Evolutionary conservation across 2,113 vertebrate species (phyloP).

Genomic region (Chascanopsetta lugubris): DNA sequence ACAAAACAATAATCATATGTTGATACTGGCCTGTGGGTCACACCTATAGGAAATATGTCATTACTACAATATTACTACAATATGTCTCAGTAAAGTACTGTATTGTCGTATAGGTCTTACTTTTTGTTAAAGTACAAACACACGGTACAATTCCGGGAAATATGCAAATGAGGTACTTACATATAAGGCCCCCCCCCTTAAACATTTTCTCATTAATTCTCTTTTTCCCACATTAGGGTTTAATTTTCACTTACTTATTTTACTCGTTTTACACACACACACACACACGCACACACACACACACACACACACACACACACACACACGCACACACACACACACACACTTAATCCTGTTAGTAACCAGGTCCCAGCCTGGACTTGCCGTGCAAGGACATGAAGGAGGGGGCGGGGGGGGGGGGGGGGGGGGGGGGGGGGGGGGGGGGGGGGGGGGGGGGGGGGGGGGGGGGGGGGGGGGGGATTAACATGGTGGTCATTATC

Average conservation of each 20-base stretch:
- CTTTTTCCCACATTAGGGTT: constrained; percentile 27
- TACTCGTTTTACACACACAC: background rate
- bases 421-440: constrained; percentile 1
- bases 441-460: constrained; percentile 52
- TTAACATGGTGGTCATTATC: constrained; percentile 79
- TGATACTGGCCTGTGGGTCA: too few species aligned
- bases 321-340: constrained; percentile 1
- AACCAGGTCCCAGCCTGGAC: constrained; percentile 61
- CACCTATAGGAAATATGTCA: too few species aligned
- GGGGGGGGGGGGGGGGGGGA: accelerated
- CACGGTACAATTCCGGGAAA: background rate
- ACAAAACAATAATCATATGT: too few species aligned
- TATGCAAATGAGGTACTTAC: background rate
- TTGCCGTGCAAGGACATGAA: constrained; percentile 1
- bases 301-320: constrained; percentile 14
- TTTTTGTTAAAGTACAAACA: too few species aligned
- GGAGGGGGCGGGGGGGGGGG: constrained; percentile 55
- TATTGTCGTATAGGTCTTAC: too few species aligned
- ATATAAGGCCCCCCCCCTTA: background rate
- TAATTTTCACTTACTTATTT: constrained; percentile 18
- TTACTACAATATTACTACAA: too few species aligned
- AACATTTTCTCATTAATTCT: constrained; percentile 7
- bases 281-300: constrained; percentile 28
- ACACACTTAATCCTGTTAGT: constrained; percentile 86
- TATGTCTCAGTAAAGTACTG: too few species aligned